Conservation (phyloP, 1,140 invertebrate species). For the Temnothorax longispinosus region DNA sequence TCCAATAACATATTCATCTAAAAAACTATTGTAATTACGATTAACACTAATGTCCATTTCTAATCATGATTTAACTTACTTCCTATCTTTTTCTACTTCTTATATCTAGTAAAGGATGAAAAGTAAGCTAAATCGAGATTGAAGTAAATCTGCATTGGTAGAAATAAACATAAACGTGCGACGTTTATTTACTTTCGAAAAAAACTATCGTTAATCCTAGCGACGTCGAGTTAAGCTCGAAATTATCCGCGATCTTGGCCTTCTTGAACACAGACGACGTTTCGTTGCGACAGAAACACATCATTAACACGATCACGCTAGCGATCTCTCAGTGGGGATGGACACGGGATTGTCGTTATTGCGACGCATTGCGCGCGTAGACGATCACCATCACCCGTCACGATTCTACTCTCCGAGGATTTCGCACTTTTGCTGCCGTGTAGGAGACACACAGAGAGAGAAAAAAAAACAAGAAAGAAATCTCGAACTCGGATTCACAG, state of each 20-base stretch:
- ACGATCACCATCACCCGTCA: no score
- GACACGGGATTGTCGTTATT: not conserved
- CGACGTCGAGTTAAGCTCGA: not conserved
- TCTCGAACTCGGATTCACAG: not conserved
- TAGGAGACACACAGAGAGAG: not conserved
- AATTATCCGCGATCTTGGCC: not conserved
- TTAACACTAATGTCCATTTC: not conserved
- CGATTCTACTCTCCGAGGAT: not conserved
- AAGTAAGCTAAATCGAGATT: no score
- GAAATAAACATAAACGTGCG: not conserved
- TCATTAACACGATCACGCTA: not conserved
- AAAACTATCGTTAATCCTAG: not conserved
- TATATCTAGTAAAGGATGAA: no score
- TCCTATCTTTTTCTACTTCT: no score
- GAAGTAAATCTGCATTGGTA: no score
- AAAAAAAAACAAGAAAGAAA: not conserved
- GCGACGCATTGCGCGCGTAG: not conserved
- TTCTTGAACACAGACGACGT: conserved; percentile 2
- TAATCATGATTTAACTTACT: no score
- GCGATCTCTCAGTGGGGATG: not conserved
- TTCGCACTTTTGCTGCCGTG: not conserved
- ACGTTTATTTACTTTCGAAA: not conserved
- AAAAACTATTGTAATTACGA: not conserved
- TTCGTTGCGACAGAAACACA: not conserved
- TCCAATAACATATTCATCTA: not conserved